Base-by-base conservation (phyloP, 2,797 vertebrate genomes). In the Cossypha heuglini region DNA sequence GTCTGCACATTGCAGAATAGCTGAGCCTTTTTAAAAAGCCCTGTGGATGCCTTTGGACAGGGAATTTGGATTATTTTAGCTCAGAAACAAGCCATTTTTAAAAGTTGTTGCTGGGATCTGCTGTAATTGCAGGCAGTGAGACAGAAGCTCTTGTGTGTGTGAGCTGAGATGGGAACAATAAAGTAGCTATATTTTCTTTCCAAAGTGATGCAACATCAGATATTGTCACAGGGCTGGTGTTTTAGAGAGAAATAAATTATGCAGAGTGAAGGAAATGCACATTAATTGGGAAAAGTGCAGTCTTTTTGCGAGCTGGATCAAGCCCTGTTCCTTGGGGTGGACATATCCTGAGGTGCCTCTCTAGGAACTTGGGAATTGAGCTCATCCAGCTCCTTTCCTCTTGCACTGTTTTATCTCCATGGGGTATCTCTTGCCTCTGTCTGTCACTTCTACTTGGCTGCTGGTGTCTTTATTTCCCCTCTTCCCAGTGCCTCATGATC, bases 251-350 rank as follows among this genome's bases (percentile, higher is more conserved):
- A 68, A 69, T 59, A 82, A 96, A 97, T 97, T 96, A 96, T 96
- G 95, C 92, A 68, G 90, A 77, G 91, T 96, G 97, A 97, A 97
- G 96, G 90, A 97, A 97, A 97, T 71, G 79, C 67, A 97, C 96
- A 93, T 95, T 97, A 97, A 97, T 95, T 96, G 87, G 97, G 91
- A 93, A 91, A 59, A 28, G 55, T 69, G 9, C 57, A 81, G 35
- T 84, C 88, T 86, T 94, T 93, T 84, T 82, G 92, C 74, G 94
- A 95, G 80, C 58, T 1, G 3, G 96, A 94, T 93, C 92, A 90
- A 95, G 90, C 16, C 8, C 17, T 0, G 9, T 57, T 90, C 46
- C 67, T 75, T 88, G 84, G 18, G 31, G 54, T 83, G 29, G 71
- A 52, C 4, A 7, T 66, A 54, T 55, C 71, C 77, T 88, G 59